Evolutionary conservation across 1,140 invertebrate species (phyloP).

Genomic region (Nephotettix cincticeps): DNA sequence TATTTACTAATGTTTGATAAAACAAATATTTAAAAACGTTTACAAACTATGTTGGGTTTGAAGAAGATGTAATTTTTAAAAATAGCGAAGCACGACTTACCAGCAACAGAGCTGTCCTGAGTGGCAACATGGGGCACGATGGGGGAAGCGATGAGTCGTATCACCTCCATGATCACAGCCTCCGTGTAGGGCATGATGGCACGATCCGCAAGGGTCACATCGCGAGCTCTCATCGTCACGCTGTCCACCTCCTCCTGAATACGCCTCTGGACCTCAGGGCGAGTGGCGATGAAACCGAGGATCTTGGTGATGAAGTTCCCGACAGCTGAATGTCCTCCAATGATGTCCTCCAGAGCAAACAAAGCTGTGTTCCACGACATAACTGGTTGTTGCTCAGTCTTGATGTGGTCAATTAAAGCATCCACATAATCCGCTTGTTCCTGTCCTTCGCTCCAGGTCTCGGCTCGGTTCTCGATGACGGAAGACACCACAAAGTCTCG

Average conservation of each 20-base stretch:
- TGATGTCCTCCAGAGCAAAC: conserved; percentile 80
- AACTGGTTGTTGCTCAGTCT: conserved; percentile 59
- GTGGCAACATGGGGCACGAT: conserved; percentile 90
- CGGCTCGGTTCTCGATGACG: conserved; percentile 65
- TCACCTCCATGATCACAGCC: conserved; percentile 75
- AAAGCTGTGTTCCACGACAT: conserved; percentile 53
- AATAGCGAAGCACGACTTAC: conserved; percentile 23
- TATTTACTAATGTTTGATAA: too few relatives aligned
- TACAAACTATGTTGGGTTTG: too few relatives aligned
- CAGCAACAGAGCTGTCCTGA: conserved; percentile 68
- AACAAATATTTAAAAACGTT: too few relatives aligned
- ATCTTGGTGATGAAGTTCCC: conserved; percentile 75
- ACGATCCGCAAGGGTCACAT: conserved; percentile 65
- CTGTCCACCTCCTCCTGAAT: conserved; percentile 70
- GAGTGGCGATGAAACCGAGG: conserved; percentile 64
- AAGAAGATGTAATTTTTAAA: too few relatives aligned
- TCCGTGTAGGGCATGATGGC: conserved; percentile 76
- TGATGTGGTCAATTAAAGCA: conserved; percentile 65
- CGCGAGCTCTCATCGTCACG: conserved; percentile 52
- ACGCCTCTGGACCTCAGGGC: conserved; percentile 60
- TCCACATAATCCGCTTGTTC: conserved; percentile 66
- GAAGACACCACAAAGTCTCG: conserved; percentile 71
- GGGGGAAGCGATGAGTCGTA: conserved; percentile 78
- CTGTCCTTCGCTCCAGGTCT: conserved; percentile 39
- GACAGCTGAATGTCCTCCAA: conserved; percentile 85